Conservation (phyloP, 2,113 vertebrate genomes). For the Antechinus flavipes region DNA sequence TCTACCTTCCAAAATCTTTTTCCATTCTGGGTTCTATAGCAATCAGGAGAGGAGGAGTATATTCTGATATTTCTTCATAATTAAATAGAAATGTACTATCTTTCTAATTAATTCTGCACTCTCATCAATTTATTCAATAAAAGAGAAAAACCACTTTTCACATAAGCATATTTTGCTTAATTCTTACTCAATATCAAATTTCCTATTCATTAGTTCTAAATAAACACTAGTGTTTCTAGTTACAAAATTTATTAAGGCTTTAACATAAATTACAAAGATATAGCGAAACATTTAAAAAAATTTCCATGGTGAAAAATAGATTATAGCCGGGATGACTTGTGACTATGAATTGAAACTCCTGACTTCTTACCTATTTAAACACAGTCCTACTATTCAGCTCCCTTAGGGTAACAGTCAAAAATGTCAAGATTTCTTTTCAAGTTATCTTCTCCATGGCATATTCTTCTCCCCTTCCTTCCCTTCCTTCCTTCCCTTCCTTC, state of each 20-base stretch:
- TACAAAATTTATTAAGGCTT: not conserved
- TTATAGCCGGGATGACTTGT: not conserved
- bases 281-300: not conserved
- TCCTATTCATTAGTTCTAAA: not conserved
- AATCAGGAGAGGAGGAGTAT: not conserved
- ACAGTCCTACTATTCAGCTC: not conserved
- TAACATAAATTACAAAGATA: not conserved
- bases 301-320: not conserved
- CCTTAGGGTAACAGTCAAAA: not conserved
- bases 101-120: not conserved
- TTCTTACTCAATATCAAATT: not conserved
- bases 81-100: not conserved
- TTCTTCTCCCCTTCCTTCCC: not conserved
- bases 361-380: not conserved
- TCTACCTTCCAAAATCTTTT: too few species aligned
- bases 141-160: not conserved
- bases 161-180: not conserved
- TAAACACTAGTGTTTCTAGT: not conserved
- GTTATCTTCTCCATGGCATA: not conserved
- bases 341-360: not conserved
- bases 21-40: not conserved
- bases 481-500: too few species aligned
- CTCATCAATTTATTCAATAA: not conserved
- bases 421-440: not conserved
- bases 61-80: not conserved